Conservation (phyloP, 2,888 invertebrate genomes). For the Prostheceraeus crozeri region DNA sequence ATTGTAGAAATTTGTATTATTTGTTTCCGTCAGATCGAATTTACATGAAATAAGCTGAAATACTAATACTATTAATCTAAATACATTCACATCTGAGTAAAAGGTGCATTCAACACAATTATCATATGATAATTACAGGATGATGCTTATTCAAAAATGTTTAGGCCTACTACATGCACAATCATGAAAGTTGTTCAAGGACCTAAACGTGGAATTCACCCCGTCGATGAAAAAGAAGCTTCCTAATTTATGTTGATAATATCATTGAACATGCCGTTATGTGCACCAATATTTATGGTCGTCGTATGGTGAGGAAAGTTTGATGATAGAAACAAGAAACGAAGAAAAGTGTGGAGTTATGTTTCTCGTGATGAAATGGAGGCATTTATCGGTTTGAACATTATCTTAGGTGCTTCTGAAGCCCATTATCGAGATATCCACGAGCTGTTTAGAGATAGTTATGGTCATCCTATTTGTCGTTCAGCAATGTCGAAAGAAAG, state of each 20-base stretch:
- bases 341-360: slow-evolving; percentile 20
- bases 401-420: slow-evolving; percentile 25
- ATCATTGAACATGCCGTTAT: slow-evolving; percentile 20
- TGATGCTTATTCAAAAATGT: too few relatives aligned
- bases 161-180: too few relatives aligned
- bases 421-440: slow-evolving; percentile 18
- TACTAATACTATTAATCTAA: too few relatives aligned
- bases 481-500: slow-evolving; percentile 27
- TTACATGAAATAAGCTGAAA: too few relatives aligned
- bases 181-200: too few relatives aligned
- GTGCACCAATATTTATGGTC: not conserved
- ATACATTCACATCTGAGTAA: too few relatives aligned
- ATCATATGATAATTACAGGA: too few relatives aligned
- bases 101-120: too few relatives aligned
- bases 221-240: slow-evolving; percentile 23
- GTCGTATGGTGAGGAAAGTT: too few relatives aligned
- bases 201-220: slow-evolving; percentile 9
- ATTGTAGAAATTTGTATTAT: too few relatives aligned
- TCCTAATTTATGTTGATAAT: slow-evolving; percentile 17
- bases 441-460: slow-evolving; percentile 10
- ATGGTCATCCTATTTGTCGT: slow-evolving; percentile 30
- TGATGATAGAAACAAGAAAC: too few relatives aligned
- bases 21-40: too few relatives aligned
- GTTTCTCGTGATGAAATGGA: slow-evolving; percentile 24
- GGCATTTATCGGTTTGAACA: slow-evolving; percentile 18